Conservation (phyloP, 2,888 invertebrate genomes). For the Nomada flava region DNA sequence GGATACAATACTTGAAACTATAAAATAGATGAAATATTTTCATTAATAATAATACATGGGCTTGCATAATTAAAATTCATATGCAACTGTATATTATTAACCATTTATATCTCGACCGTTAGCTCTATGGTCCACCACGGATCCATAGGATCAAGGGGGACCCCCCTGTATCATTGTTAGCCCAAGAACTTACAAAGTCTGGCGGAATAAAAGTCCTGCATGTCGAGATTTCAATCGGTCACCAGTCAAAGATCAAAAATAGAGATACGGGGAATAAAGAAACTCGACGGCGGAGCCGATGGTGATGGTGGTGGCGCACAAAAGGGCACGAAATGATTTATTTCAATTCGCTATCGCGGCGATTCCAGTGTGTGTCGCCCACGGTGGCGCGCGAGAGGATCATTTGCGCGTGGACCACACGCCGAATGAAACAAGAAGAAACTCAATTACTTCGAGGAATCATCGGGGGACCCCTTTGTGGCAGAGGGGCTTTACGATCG, state of each 20-base stretch:
- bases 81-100: not conserved
- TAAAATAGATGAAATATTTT: no score
- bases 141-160: no score
- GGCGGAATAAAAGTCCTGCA: not conserved
- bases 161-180: no score
- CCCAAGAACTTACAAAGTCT: not conserved
- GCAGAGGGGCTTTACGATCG: slow-evolving; percentile 67
- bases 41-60: no score
- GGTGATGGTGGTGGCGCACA: slow-evolving; percentile 13
- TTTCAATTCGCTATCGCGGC: slow-evolving; percentile 44
- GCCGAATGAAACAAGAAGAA: slow-evolving; percentile 57
- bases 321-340: slow-evolving; percentile 46
- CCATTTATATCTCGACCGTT: no score
- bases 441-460: slow-evolving; percentile 59
- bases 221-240: not conserved
- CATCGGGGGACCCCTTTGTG: slow-evolving; percentile 58
- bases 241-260: not conserved
- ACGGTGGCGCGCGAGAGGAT: slow-evolving; percentile 31
- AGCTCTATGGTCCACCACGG: no score
- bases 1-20: no score
- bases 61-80: no score
- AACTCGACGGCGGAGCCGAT: not conserved
- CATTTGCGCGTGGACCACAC: slow-evolving; percentile 47
- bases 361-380: slow-evolving; percentile 16
- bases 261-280: not conserved